Evolutionary conservation across 2,797 vertebrate species (phyloP), one percentile per base, ranked within the genome.

Genomic region (Smutsia temminckii): DNA sequence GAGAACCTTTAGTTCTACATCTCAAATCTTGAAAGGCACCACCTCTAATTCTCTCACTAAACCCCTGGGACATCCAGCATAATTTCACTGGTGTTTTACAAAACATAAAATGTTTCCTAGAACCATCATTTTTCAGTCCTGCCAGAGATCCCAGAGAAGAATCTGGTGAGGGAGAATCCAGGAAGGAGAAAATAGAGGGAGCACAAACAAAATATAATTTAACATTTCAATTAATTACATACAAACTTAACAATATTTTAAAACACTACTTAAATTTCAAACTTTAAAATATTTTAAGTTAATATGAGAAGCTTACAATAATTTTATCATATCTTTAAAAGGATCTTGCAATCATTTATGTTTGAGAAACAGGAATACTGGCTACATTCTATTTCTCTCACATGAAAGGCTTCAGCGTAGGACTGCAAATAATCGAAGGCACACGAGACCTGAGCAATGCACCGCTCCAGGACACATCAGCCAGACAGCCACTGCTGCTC

Each of bases 311-410:
- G 14, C 1, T 32, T 85, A 64, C 9, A 34, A 32, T 34, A 63
- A 14, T 72, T 13, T 16, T 63, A 40, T 85, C 59, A 10, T 51
- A 16, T 84, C 7, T 94, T 59, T 55, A 51, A 94, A 63, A 91
- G 3, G 46, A 72, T 63, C 18, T 53, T 69, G 23, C 18, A 68
- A 75, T 64, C 32, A 72, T 17, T 74, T 13, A 25, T 34, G 16
- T 66, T 34, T 69, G 25, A 51, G 20, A 53, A 85, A 90, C 17
- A 32, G 53, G 18, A 51, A 61, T 68, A 55, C 37, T 46, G 51
- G 6, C 18, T 63, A n/a, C 16, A 79, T 40, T 85, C 29, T 71
- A 3, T 34, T 68, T 90, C 49, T 93, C 8, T 59, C 29, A 18
- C 34, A 53, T 69, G 27, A 61, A 77, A 63, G 17, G 6, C 10